Base-by-base conservation (phyloP, 2,113 vertebrate genomes). In the Caloenas nicobarica region DNA sequence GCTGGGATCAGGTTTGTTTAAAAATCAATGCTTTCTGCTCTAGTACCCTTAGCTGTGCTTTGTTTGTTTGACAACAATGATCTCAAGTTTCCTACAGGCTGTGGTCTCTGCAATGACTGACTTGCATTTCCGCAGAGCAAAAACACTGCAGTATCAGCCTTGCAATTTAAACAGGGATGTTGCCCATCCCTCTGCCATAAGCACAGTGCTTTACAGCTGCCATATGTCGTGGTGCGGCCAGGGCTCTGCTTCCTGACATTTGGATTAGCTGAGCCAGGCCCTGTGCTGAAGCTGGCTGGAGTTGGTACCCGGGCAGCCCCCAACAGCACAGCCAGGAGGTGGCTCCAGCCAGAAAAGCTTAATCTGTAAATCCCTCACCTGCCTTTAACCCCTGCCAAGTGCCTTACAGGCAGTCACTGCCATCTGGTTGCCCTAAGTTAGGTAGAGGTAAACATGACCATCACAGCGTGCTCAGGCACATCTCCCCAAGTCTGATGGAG, bases 201-300 rank as follows among this genome's bases (percentile, higher is more conserved):
- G 14, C 56, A 48, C 14, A 68, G 48, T 33, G 51, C 23, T 68
- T 86, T 58, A 70, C 31, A 83, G 60, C 24, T 74, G 48, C 14
- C 2, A 0, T 38, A 18, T 0, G 1, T 10, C 1, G 0, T 2
- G 2, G 29, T 40, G 24, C 12, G 36, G 25, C 65, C 34, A 68
- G 42, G 42, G 10, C 33, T 68, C 61, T 34, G 34, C 29, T 95
- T 29, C 60, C 58, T 34, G 28, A 78, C 64, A 19, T 58, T 71
- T 84, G 0, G 0, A 8, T 56, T 58, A 12, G 24, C 7, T 24
- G 77, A 84, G 54, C 25, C 26, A 62, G 33, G 33, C 15, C 89
- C 56, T 88, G 23, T 42, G 60, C 36, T 83, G 70, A 62, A 81
- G 40, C 28, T 1, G 28, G 14, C 22, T 48, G 44, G 33, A 70